These are phyloP conservation scores for Accipiter cooperii DNA, from an alignment of 2,113 vertebrate species.

Conservation along the genomic window DNA sequence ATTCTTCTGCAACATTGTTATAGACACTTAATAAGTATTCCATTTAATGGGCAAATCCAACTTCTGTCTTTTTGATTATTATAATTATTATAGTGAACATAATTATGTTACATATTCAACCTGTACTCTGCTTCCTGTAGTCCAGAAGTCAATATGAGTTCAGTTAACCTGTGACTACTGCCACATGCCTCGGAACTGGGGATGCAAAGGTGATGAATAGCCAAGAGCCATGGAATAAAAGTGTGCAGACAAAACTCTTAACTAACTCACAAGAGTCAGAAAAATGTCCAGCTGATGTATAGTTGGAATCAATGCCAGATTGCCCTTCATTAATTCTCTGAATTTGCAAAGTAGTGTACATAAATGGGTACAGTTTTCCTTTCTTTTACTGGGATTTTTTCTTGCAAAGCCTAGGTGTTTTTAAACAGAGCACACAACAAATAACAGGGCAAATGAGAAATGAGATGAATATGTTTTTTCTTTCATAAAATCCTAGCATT, in stretches of 20 bases:
- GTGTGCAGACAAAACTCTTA: not conserved
- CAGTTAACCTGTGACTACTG: not conserved
- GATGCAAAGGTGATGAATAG: not conserved
- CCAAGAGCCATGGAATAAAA: not conserved
- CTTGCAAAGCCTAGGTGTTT: not conserved
- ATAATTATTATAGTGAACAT: not conserved
- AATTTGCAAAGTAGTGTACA: not conserved
- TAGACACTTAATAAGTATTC: not conserved
- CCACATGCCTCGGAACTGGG: not conserved
- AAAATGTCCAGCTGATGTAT: not conserved
- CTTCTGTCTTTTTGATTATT: not conserved
- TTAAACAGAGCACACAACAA: not conserved
- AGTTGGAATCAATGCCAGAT: not conserved
- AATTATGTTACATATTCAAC: not conserved
- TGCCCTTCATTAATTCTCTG: not conserved
- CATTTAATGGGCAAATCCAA: not conserved
- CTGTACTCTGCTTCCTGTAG: not conserved
- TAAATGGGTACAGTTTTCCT: not conserved
- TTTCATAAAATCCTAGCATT: not conserved
- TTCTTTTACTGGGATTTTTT: not conserved
- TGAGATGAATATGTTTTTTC: rapidly evolving
- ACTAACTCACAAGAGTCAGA: not conserved
- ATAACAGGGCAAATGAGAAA: not conserved
- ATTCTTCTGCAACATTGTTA: not conserved
- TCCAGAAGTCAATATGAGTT: not conserved